Base-by-base conservation (phyloP, 2,888 invertebrate species). In the Ommatoiulus sabulosus region DNA sequence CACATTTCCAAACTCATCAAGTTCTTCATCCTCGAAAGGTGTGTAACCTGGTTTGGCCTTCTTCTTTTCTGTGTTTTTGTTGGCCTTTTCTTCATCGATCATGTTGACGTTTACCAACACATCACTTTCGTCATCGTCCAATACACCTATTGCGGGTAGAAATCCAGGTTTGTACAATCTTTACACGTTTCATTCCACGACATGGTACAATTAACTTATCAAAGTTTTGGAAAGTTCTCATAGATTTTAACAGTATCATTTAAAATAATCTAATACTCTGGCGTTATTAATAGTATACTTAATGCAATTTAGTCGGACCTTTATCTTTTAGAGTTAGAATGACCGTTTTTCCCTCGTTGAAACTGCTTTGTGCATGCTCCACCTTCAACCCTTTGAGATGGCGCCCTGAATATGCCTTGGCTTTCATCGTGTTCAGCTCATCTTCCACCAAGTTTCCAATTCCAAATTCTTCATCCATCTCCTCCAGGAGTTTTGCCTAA, bases 391-490 rank as follows among this genome's bases (percentile, higher is more conserved):
- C 99, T 91, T 94, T 94, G 89, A 99, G 94, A 93, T 97, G 94
- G 91, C 93, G 94, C 87, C 95, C 94, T 0, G 94, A 93, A 93
- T 98, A 98, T 6, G 95, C 94, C 87, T 93, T 92, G 35, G 84
- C 84, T 52, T 87, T 88, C 80, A 86, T 24, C 24, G 87, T 87
- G 87, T 93, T 93, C 90, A 95, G 94, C 91, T 97, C 97, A 90
- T 96, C 95, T 90, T 96, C 96, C n/a, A 98, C 94, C 87, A 98
- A 93, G 91, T 96, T 96, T 17, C 95, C 95, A 90, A 98, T 95
- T 48, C 98, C 98, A 94, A 99, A 98, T 92, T 97, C 98, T 90
- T 95, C 96, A 93, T 99, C 99, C 94, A 99, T 95, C 93, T 99
- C 98, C 93, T 98, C 97, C 91, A 99, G 93, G 94, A 97, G 94